phyloP scores from a whole-genome alignment of 1,140 invertebrate genomes.

The Venturia canescens region DNA sequence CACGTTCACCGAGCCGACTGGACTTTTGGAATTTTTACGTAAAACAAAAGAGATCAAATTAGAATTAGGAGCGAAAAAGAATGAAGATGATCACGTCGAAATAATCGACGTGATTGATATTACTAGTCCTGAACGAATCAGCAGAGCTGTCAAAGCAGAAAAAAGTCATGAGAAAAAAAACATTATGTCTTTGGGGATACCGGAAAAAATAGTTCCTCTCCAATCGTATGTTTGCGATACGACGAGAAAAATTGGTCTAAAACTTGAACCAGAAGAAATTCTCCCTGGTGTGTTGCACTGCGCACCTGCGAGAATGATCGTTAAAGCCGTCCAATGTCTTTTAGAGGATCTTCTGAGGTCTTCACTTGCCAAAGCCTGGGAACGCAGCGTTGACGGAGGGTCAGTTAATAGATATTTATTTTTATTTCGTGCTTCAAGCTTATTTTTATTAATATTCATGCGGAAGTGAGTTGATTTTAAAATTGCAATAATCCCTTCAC shows the following conservation, averaged over 20 bases:
- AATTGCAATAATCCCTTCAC: constrained; percentile 49
- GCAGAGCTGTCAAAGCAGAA: constrained; percentile 29
- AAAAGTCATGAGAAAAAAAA: background rate
- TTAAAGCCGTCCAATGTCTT: constrained; percentile 69
- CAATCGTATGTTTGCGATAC: constrained; percentile 66
- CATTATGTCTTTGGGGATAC: constrained; percentile 26
- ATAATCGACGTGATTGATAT: constrained; percentile 59
- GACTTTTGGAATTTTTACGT: constrained; percentile 34
- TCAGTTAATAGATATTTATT: constrained; percentile 54
- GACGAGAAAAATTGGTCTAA: constrained; percentile 65
- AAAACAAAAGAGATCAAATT: constrained; percentile 30
- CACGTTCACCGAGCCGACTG: constrained; percentile 23
- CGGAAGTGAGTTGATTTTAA: too few relatives aligned
- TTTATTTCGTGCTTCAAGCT: background rate
- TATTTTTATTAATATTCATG: background rate
- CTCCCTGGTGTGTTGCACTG: constrained; percentile 64
- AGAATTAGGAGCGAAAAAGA: background rate
- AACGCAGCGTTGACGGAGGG: constrained; percentile 61
- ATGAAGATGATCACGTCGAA: constrained; percentile 52
- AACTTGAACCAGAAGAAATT: constrained; percentile 67
- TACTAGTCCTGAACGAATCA: background rate
- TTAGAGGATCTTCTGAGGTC: constrained; percentile 67
- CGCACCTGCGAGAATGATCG: constrained; percentile 64
- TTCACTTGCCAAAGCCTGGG: constrained; percentile 67
- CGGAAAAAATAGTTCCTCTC: constrained; percentile 57